Conservation (phyloP, 2,888 invertebrate genomes). For the Brachyopa scutellaris region DNA sequence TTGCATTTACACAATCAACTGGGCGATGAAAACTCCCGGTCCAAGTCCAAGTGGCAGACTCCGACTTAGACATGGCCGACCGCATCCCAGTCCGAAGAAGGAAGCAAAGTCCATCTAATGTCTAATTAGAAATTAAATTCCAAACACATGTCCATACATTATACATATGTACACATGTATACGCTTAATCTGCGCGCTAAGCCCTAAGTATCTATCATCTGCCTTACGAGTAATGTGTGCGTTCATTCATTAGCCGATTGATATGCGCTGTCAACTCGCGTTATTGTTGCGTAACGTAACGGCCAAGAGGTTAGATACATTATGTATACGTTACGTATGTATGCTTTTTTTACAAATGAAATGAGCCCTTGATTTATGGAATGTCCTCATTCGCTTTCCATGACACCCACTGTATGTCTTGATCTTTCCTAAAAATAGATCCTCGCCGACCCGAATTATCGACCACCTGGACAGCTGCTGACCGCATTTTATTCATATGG, state of each 20-base stretch:
- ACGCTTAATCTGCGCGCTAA: constrained; percentile 13
- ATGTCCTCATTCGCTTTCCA: background rate
- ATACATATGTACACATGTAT: too few relatives aligned
- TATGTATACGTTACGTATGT: too few relatives aligned
- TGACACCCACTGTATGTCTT: constrained; percentile 27
- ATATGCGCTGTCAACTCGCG: constrained; percentile 10
- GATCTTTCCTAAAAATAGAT: constrained; percentile 43
- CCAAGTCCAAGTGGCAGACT: constrained; percentile 22
- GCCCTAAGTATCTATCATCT: background rate
- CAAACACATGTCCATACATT: constrained; percentile 21
- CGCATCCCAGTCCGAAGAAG: constrained; percentile 39
- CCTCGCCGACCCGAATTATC: constrained; percentile 8
- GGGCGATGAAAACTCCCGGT: background rate
- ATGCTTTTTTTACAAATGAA: constrained; percentile 25
- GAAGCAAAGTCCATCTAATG: constrained; percentile 45
- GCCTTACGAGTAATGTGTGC: background rate
- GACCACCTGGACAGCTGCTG: constrained; percentile 52
- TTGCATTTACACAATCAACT: constrained; percentile 62
- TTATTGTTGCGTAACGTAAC: too few relatives aligned
- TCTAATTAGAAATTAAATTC: constrained; percentile 49
- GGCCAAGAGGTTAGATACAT: constrained; percentile 15
- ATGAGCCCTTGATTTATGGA: constrained; percentile 25
- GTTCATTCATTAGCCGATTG: constrained; percentile 30
- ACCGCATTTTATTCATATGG: background rate
- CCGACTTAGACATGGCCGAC: constrained; percentile 2